These are phyloP conservation scores for Corvus hawaiiensis DNA, from an alignment of 2,113 vertebrate genomes.

Conservation along the genomic window DNA sequence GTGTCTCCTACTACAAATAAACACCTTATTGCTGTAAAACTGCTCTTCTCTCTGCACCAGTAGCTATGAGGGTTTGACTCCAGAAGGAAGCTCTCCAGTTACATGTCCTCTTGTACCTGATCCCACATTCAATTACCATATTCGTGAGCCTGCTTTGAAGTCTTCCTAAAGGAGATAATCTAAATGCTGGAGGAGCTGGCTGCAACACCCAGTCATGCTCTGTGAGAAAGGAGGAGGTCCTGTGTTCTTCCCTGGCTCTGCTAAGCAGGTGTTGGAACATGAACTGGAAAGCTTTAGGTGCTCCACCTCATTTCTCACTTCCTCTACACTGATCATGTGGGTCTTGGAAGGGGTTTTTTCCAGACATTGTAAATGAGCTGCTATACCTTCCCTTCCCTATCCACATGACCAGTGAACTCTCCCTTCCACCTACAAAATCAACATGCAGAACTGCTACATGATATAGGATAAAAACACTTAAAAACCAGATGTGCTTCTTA, in stretches of 20 bases:
- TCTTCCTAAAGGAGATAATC: neutral
- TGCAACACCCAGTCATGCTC: neutral
- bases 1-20: neutral
- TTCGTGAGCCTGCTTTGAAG: neutral
- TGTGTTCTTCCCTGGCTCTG: neutral
- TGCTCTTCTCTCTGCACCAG: neutral
- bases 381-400: neutral
- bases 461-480: neutral
- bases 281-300: neutral
- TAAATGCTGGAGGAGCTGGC: neutral
- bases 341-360: neutral
- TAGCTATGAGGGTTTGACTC: neutral
- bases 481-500: neutral
- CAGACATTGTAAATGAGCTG: neutral
- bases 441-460: neutral
- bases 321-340: neutral
- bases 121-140: neutral
- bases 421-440: neutral
- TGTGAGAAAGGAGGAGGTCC: neutral
- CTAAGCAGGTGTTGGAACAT: neutral
- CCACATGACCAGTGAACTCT: neutral
- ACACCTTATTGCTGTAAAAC: neutral
- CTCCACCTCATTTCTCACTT: neutral
- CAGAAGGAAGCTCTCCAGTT: neutral
- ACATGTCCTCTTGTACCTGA: neutral